A percentile compares a stretch with the other conserved stretches of the same genome.
phyloP scores from a whole-genome alignment of 2,888 invertebrate species.

The Antitype chi region DNA sequence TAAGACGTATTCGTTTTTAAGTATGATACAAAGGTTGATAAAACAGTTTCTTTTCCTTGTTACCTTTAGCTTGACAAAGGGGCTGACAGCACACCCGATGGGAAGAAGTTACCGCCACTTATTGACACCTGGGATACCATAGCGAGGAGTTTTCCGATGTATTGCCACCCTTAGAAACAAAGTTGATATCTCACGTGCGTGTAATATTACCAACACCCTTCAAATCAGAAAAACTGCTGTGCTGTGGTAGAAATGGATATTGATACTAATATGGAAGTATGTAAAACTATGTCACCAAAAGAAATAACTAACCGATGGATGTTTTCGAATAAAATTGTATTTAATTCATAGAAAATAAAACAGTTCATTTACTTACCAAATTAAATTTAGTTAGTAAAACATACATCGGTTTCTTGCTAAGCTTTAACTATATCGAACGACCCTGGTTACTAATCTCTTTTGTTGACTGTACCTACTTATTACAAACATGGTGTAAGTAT shows the following conservation, averaged over 20 bases:
- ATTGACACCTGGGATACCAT: constrained; percentile 47
- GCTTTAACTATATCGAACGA: no score
- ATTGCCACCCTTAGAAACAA: constrained; percentile 24
- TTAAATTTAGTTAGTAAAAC: no score
- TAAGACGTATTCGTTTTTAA: neutral
- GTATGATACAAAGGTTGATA: constrained; percentile 11
- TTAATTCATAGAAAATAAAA: no score
- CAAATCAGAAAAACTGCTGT: neutral
- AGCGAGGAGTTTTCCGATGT: constrained; percentile 6
- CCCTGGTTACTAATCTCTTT: no score
- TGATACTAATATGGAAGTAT: neutral
- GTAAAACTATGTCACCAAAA: neutral
- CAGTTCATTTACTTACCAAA: no score
- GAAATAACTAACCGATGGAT: no score
- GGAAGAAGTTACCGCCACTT: constrained; percentile 46
- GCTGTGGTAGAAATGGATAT: neutral
- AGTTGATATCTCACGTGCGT: constrained; percentile 18
- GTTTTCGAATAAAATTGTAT: no score
- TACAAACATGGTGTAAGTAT: no score
- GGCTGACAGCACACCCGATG: constrained; percentile 29
- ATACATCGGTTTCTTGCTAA: no score
- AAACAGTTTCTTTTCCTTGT: constrained; percentile 32
- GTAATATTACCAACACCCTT: constrained; percentile 38
- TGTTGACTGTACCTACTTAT: no score
- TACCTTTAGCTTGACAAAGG: constrained; percentile 28